These are phyloP conservation scores for Drosophila suzukii DNA, from an alignment of 1,140 invertebrate species.

Conservation along the genomic window DNA sequence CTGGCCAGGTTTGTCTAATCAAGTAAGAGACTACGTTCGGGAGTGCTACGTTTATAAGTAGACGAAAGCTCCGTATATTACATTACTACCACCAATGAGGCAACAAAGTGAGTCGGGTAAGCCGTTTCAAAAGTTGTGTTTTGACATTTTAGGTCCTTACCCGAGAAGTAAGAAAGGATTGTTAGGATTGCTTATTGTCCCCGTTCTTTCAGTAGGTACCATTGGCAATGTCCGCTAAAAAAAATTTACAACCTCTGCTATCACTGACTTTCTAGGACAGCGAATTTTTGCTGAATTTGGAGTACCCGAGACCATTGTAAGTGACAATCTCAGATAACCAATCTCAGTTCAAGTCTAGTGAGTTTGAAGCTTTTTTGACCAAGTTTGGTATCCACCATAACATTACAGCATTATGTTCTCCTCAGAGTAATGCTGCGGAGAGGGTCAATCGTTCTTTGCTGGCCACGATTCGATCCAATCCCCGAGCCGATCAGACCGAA, in stretches of 20 bases:
- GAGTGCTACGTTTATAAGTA: conserved; percentile 11
- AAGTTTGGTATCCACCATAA: background rate
- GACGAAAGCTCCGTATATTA: conserved; percentile 12
- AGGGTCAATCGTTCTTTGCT: too few relatives aligned
- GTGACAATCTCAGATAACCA: conserved; percentile 19
- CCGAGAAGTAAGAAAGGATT: conserved; percentile 11
- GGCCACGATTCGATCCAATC: too few relatives aligned
- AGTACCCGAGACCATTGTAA: conserved; percentile 25
- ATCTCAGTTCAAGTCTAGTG: conserved; percentile 26
- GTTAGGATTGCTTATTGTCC: conserved; percentile 11
- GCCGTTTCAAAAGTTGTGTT: conserved; percentile 14
- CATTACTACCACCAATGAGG: conserved; percentile 14
- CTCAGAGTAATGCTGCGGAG: too few relatives aligned
- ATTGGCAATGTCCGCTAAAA: conserved; percentile 5
- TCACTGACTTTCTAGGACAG: background rate
- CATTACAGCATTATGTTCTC: conserved; percentile 10
- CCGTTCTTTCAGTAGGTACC: conserved; percentile 15
- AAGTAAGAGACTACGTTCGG: conserved; percentile 20
- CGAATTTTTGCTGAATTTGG: conserved; percentile 10
- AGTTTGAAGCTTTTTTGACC: too few relatives aligned
- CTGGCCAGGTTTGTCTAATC: conserved; percentile 10
- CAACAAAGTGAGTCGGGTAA: conserved; percentile 4
- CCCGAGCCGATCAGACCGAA: too few relatives aligned
- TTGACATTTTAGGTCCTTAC: conserved; percentile 26
- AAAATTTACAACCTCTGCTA: background rate